These are phyloP conservation scores for Mirza zaza DNA, from an alignment of 2,113 vertebrate genomes.

Conservation along the genomic window DNA sequence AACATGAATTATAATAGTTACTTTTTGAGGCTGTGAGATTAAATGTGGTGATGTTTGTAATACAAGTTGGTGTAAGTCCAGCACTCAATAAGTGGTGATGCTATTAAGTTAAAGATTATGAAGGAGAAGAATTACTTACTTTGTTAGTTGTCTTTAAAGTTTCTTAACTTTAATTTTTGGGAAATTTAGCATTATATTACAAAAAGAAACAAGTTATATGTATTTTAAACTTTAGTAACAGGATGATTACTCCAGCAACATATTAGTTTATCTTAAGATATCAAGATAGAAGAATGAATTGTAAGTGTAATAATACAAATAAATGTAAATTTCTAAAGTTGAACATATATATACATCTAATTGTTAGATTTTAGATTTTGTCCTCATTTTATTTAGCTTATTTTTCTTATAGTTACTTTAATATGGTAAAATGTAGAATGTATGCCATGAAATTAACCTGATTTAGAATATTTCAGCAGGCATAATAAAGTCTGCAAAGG, in stretches of 20 bases:
- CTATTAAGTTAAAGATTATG: not conserved
- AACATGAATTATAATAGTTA: not conserved
- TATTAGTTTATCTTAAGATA: not conserved
- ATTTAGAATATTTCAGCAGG: not conserved
- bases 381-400: not conserved
- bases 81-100: not conserved
- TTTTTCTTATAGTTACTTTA: not conserved
- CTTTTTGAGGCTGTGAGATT: not conserved
- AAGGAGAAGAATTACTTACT: not conserved
- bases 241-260: not conserved
- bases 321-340: not conserved
- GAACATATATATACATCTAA: not conserved
- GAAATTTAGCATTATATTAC: not conserved
- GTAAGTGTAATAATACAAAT: not conserved
- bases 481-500: not conserved
- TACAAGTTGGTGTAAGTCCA: not conserved
- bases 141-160: not conserved
- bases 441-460: slow-evolving; percentile 4
- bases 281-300: not conserved
- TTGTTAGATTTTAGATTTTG: not conserved
- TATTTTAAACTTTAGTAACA: not conserved
- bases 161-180: not conserved
- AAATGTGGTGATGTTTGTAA: slow-evolving; percentile 4
- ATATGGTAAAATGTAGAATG: not conserved
- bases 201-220: not conserved